Evolutionary conservation across 2,888 invertebrate genomes (phyloP).

Genomic region (Rambutsinella grinnellia): DNA sequence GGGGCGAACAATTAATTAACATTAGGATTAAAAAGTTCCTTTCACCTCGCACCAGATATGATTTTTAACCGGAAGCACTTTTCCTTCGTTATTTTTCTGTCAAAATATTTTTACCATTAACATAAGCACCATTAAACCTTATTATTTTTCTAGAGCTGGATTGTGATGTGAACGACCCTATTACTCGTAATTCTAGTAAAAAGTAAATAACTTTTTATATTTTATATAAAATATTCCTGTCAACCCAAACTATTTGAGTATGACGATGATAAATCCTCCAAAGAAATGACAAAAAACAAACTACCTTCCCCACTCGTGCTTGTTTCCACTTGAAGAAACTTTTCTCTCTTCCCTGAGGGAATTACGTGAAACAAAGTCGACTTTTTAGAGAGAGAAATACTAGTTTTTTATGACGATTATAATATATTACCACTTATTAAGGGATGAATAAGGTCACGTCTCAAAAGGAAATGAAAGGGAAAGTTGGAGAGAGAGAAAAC

Average conservation of each 20-base stretch:
- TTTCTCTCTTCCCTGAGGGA: slow-evolving; percentile 33
- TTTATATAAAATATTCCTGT: neutral
- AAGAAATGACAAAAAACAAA: neutral
- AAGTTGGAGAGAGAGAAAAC: neutral
- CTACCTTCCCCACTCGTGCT: neutral
- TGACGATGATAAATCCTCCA: neutral
- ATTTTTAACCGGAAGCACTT: neutral
- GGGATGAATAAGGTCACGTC: slow-evolving; percentile 46
- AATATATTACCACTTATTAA: neutral
- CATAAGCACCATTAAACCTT: neutral
- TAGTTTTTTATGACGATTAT: slow-evolving; percentile 6
- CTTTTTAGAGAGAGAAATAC: neutral
- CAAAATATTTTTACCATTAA: neutral
- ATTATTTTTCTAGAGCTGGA: neutral
- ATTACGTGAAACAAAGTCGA: slow-evolving; percentile 34
- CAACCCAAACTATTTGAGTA: no score
- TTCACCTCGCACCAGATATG: neutral
- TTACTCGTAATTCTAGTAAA: neutral
- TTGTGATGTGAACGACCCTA: neutral
- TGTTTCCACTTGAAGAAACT: slow-evolving; percentile 43
- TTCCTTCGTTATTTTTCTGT: neutral
- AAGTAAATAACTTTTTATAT: neutral
- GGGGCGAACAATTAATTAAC: neutral
- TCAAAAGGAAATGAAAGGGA: slow-evolving; percentile 9
- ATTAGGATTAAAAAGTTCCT: neutral